phyloP scores from a whole-genome alignment of 2,888 invertebrate species.

The Thymelicus sylvestris region DNA sequence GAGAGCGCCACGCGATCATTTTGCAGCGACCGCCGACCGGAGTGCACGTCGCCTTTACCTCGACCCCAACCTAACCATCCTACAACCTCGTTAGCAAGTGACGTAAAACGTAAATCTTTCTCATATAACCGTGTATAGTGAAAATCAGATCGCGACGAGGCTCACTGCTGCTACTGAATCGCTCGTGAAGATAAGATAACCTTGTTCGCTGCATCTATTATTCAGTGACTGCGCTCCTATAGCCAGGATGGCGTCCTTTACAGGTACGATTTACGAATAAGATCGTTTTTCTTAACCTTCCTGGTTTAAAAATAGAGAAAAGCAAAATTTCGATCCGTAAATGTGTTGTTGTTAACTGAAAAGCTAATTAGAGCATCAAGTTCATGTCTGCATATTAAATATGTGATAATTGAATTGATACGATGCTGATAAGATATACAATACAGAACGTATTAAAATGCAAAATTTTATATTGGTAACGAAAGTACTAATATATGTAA shows the following conservation, averaged over 20 bases:
- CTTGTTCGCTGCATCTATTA: slow-evolving; percentile 78
- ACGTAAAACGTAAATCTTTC: slow-evolving; percentile 73
- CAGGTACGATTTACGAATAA: slow-evolving; percentile 68
- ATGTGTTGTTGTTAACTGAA: slow-evolving; percentile 7
- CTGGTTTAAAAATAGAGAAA: background rate
- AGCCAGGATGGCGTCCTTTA: slow-evolving; percentile 78
- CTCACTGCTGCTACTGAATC: slow-evolving; percentile 50
- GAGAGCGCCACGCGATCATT: slow-evolving; percentile 74
- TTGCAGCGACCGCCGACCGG: slow-evolving; percentile 69
- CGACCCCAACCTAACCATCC: slow-evolving; percentile 53
- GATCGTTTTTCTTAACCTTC: slow-evolving; percentile 39
- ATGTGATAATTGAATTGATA: background rate
- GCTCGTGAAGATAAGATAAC: slow-evolving; percentile 63
- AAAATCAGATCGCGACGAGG: slow-evolving; percentile 52
- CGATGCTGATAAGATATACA: background rate
- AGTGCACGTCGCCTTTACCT: slow-evolving; percentile 65
- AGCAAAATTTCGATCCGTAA: too few species aligned
- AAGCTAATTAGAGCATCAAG: background rate
- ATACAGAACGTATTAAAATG: too few species aligned
- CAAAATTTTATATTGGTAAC: too few species aligned
- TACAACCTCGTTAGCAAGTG: slow-evolving; percentile 77
- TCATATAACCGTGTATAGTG: slow-evolving; percentile 56
- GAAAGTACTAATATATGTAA: too few species aligned
- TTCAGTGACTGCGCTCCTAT: slow-evolving; percentile 77
- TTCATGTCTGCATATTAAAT: slow-evolving; percentile 4